Evolutionary conservation across 1,140 invertebrate species (phyloP), one percentile per base, ranked within the genome.

Genomic region (Drosophila athabasca): DNA sequence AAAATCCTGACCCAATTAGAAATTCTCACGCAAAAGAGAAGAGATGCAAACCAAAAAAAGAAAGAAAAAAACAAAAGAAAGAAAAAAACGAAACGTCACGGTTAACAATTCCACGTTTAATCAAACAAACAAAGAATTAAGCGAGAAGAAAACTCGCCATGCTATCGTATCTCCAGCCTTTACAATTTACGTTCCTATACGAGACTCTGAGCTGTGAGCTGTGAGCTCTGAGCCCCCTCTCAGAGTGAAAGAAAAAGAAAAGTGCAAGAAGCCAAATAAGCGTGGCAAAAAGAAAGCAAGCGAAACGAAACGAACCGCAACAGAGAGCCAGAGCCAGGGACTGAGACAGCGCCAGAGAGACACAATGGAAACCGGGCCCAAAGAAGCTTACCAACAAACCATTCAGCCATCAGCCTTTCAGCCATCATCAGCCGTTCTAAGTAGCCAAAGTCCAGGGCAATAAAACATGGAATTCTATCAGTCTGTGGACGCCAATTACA

Each of bases 21-120:
- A 70, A 58, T 88, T 88, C 83, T 88, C 83, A 88, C 83, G 84
- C 84, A 65, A 88, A 88, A 88, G 76, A 76, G 71, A 53, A 73
- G 52, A 58, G 19, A n/a, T 51, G 70, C 55, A 65, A 49, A 59
- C 31, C 39, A 39, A 51, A 51, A 69, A 51, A 45, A 26, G 24
- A 26, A 64, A 13, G 49, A 62, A 62, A n/a, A 4, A 6, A 49
- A 39, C 22, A 29, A 49, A 26, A 62, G 29, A 64, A 31, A 24
- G 51, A 49, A 64, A 76, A 65, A 82, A 77, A 67, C 66, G 62
- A 79, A 88, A 77, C 79, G 83, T 88, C 83, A 88, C 83, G 83
- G 50, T 73, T 67, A 88, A 76, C 83, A 83, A 79, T 68, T 89
- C 74, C 79, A 77, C 76, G 81, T 79, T 88, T 83, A 88, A 88